Evolutionary conservation across 2,113 vertebrate species (phyloP).

Genomic region (Vireo altiloquus): DNA sequence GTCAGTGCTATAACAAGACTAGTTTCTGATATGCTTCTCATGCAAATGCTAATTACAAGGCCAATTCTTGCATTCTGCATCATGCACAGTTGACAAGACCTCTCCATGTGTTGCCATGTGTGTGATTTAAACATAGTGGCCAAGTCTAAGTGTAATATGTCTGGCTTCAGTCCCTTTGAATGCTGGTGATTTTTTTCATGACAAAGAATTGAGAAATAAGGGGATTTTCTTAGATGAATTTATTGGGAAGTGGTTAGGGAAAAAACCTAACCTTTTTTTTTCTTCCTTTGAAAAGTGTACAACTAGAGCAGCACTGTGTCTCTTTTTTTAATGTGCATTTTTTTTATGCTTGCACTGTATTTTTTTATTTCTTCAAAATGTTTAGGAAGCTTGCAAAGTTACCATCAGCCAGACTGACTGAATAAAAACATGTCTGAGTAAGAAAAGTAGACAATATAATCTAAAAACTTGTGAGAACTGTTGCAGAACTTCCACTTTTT

Average conservation of each 20-base stretch:
- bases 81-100: not conserved
- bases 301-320: not conserved
- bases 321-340: not conserved
- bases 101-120: not conserved
- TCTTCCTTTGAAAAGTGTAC: not conserved
- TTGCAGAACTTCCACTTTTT: not conserved
- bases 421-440: not conserved
- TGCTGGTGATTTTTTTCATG: not conserved
- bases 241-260: not conserved
- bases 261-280: fast-evolving
- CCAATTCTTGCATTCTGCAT: not conserved
- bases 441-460: not conserved
- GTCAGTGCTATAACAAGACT: not conserved
- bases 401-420: not conserved
- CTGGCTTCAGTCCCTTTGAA: not conserved
- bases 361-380: not conserved
- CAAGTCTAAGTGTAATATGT: not conserved
- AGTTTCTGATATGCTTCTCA: slow-evolving; percentile 2
- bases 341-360: not conserved
- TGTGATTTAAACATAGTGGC: not conserved
- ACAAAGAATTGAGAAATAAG: not conserved
- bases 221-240: not conserved
- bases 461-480: not conserved
- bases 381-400: not conserved
- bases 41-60: not conserved